Percentiles rank a stretch among this genome's conserved stretches.
Evolutionary conservation across 1,140 invertebrate genomes (phyloP).

Genomic region (Argopecten irradians): DNA sequence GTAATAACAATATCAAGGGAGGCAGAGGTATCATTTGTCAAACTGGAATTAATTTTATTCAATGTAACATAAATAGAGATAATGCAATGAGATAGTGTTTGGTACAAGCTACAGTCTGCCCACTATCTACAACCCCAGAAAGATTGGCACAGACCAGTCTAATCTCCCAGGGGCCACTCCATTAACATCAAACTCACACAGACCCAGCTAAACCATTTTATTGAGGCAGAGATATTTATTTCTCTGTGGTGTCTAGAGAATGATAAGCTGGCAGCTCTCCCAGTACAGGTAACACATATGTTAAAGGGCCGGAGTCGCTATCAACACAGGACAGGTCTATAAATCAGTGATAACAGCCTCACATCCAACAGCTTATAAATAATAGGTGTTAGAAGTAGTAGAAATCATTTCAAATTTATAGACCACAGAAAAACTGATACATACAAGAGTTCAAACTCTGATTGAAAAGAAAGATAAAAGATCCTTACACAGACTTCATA

Average conservation of each 20-base stretch:
- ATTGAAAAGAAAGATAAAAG: too few relatives aligned
- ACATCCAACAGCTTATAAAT: background rate
- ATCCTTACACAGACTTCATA: too few relatives aligned
- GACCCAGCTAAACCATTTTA: background rate
- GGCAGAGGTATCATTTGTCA: background rate
- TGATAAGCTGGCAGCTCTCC: background rate
- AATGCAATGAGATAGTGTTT: background rate
- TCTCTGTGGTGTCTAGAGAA: background rate
- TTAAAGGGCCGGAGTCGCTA: background rate
- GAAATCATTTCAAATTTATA: background rate
- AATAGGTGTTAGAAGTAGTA: background rate
- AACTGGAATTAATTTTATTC: background rate
- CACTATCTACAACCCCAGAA: background rate
- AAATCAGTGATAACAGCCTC: background rate
- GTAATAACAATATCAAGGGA: background rate
- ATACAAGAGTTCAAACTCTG: too few relatives aligned
- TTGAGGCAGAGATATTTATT: constrained; percentile 21
- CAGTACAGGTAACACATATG: background rate
- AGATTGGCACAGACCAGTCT: too few relatives aligned
- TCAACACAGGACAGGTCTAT: background rate
- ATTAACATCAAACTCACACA: background rate
- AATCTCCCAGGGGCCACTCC: constrained; percentile 2
- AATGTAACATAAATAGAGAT: background rate
- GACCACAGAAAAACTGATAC: background rate
- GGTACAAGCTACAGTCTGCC: background rate